Percentiles rank a stretch among this genome's conserved stretches.
phyloP scores from a whole-genome alignment of 1,140 invertebrate species.

The Drosophila nikananu region DNA sequence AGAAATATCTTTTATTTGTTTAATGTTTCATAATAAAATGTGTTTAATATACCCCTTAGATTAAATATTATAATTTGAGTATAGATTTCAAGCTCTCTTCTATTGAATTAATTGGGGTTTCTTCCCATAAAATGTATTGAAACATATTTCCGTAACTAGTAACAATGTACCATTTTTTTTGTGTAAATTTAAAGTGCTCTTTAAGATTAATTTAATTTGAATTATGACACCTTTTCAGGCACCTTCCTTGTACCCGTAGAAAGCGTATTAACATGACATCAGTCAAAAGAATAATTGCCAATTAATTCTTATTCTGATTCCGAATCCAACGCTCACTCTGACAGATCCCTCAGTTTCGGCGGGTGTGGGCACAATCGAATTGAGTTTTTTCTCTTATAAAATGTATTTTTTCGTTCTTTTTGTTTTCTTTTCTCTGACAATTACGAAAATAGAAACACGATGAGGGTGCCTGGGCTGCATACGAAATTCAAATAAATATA shows the following conservation, averaged over 20 bases:
- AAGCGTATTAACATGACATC: constrained; percentile 37
- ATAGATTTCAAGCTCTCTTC: background rate
- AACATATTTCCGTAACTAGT: too few species aligned
- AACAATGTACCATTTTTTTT: background rate
- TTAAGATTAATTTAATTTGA: background rate
- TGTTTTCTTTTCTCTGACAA: constrained; percentile 24
- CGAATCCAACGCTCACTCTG: constrained; percentile 38
- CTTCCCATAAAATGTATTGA: background rate
- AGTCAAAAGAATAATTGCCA: constrained; percentile 67
- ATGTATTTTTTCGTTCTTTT: constrained; percentile 4
- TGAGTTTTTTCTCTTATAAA: constrained; percentile 44
- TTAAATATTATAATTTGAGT: background rate
- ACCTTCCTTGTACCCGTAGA: constrained; percentile 6
- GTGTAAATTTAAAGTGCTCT: constrained; percentile 1
- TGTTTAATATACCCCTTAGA: too few species aligned
- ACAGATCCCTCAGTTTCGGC: constrained; percentile 44
- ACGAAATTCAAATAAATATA: constrained; percentile 59
- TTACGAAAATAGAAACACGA: constrained; percentile 49
- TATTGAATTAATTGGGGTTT: background rate
- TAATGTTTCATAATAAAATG: too few species aligned
- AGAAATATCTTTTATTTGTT: too few species aligned
- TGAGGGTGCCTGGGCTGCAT: constrained; percentile 71
- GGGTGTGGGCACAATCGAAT: constrained; percentile 66
- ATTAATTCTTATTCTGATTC: constrained; percentile 66
- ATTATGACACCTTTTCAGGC: background rate